phyloP scores from a whole-genome alignment of 2,113 vertebrate genomes.

The Zapus hudsonius region DNA sequence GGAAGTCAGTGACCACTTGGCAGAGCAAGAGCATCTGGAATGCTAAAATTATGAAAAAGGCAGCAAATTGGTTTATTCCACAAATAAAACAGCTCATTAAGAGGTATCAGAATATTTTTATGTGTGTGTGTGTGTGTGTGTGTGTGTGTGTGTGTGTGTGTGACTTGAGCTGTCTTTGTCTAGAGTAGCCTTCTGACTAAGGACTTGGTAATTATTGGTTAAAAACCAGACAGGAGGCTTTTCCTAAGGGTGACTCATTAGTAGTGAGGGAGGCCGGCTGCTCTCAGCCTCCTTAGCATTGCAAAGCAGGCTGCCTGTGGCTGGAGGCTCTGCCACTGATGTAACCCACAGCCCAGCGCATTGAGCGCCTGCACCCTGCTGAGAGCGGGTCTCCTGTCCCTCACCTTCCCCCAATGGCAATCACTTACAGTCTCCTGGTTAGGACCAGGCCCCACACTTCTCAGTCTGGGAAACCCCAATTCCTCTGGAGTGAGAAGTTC shows the following conservation, averaged over 20 bases:
- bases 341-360: neutral
- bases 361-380: neutral
- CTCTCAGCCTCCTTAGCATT: neutral
- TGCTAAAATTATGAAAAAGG: neutral
- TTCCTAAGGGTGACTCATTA: neutral
- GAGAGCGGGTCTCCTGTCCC: accelerated
- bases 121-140: too few relatives aligned
- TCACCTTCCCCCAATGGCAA: neutral
- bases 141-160: neutral
- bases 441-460: neutral
- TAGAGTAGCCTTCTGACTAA: neutral
- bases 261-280: neutral
- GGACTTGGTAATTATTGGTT: neutral
- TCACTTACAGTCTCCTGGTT: neutral
- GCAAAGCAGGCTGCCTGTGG: neutral
- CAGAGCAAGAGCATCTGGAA: neutral
- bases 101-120: too few relatives aligned
- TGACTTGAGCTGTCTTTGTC: neutral
- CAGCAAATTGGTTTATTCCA: neutral
- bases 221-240: neutral
- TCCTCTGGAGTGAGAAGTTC: neutral
- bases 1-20: neutral
- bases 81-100: neutral
- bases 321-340: neutral
- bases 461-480: neutral